Percentiles rank a stretch among this genome's conserved stretches.
phyloP scores from a whole-genome alignment of 2,113 vertebrate species.

The Chlorocebus sabaeus region DNA sequence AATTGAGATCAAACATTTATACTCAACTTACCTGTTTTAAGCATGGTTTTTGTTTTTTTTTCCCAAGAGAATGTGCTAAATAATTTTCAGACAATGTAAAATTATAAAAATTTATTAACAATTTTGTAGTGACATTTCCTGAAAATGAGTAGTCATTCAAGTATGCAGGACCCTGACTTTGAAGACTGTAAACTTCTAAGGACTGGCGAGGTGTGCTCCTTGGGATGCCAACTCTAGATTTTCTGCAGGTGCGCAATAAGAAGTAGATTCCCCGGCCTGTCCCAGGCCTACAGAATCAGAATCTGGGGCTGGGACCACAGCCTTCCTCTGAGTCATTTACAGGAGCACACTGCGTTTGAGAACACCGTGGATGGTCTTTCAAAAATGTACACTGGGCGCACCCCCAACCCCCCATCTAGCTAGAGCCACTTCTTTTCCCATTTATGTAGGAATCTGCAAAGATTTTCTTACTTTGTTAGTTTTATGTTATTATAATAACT shows the following conservation, averaged over 20 bases:
- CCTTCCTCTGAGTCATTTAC: background rate
- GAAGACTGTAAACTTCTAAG: rapidly evolving
- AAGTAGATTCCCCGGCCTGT: too few species aligned
- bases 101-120: background rate
- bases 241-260: too few species aligned
- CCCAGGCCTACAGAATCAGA: background rate
- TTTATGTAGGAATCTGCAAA: background rate
- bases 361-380: background rate
- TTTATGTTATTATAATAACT: background rate
- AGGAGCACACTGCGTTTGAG: background rate
- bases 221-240: too few species aligned
- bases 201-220: too few species aligned
- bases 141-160: background rate
- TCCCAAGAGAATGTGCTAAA: background rate
- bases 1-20: background rate
- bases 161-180: background rate
- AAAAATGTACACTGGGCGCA: background rate
- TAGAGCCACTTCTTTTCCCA: background rate
- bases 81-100: background rate
- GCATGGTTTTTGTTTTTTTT: background rate
- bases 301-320: background rate
- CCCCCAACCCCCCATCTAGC: rapidly evolving
- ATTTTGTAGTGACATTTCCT: background rate
- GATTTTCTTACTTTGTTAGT: background rate
- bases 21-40: background rate